phyloP scores from a whole-genome alignment of 2,888 invertebrate genomes.

The Pterobdella sp. region DNA sequence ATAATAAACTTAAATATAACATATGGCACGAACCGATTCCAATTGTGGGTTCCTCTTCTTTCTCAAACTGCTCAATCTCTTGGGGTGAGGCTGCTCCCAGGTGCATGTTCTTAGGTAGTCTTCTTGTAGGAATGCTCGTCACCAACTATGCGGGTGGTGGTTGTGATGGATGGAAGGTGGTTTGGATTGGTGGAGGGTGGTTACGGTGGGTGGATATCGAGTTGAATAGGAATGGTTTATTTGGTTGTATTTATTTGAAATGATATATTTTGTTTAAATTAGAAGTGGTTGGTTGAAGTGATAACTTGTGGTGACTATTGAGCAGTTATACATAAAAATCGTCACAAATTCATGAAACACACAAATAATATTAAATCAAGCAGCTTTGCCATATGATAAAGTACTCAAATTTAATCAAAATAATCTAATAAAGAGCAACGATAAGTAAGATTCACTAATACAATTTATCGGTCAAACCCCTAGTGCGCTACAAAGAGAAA shows the following conservation, averaged over 20 bases:
- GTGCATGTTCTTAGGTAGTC: conserved; percentile 63
- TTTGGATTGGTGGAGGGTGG: background rate
- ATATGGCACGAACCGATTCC: conserved; percentile 4
- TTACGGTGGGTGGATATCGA: background rate
- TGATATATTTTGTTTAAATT: background rate
- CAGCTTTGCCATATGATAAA: too few species aligned
- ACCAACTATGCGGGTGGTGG: conserved; percentile 80
- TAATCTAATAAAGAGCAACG: too few species aligned
- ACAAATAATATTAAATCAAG: too few species aligned
- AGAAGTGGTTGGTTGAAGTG: background rate
- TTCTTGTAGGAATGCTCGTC: conserved; percentile 89
- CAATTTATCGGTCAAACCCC: too few species aligned
- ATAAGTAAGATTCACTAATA: too few species aligned
- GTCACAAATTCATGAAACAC: too few species aligned
- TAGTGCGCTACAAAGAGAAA: too few species aligned
- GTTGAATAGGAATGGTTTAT: background rate
- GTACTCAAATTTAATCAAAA: too few species aligned
- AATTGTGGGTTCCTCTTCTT: conserved; percentile 44
- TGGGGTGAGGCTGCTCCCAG: conserved; percentile 45
- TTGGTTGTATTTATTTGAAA: background rate
- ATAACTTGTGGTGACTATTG: background rate
- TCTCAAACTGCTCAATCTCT: conserved; percentile 42
- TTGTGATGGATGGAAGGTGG: background rate
- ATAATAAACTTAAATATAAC: too few species aligned
- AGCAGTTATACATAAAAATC: too few species aligned